Conservation (phyloP, 2,888 invertebrate genomes). For the Leucoma salicis region DNA sequence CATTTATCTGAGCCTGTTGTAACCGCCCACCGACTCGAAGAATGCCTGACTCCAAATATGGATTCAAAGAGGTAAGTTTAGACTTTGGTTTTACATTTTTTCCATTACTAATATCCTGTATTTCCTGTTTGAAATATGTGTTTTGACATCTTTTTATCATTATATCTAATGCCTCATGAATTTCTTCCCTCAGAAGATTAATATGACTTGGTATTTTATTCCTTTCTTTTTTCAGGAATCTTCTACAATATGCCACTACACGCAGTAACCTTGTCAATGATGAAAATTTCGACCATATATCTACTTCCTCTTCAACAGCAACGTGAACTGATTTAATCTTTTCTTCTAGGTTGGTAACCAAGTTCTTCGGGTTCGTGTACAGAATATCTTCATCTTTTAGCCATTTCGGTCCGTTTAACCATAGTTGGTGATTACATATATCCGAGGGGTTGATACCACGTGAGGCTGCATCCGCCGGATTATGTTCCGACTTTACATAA, state of each 20-base stretch:
- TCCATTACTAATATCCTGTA: too few species aligned
- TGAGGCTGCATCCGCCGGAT: constrained; percentile 5
- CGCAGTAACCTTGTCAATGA: background rate
- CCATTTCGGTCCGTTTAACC: background rate
- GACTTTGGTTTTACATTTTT: too few species aligned
- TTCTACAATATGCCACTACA: background rate
- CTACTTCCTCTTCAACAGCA: background rate
- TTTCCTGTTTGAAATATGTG: too few species aligned
- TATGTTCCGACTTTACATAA: background rate
- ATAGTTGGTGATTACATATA: too few species aligned
- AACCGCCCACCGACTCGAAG: background rate
- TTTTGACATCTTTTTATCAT: too few species aligned
- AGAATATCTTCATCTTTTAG: background rate
- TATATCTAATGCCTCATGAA: too few species aligned
- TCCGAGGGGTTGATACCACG: background rate
- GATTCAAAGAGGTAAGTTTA: background rate
- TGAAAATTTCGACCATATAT: background rate
- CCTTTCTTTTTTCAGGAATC: background rate
- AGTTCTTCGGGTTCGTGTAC: background rate
- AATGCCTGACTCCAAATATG: background rate
- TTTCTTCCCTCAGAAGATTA: too few species aligned
- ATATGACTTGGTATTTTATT: too few species aligned
- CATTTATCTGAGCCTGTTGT: background rate
- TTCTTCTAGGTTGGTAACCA: background rate
- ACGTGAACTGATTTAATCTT: background rate